phyloP scores from a whole-genome alignment of 1,140 invertebrate species.

The Drosophila takahashii region DNA sequence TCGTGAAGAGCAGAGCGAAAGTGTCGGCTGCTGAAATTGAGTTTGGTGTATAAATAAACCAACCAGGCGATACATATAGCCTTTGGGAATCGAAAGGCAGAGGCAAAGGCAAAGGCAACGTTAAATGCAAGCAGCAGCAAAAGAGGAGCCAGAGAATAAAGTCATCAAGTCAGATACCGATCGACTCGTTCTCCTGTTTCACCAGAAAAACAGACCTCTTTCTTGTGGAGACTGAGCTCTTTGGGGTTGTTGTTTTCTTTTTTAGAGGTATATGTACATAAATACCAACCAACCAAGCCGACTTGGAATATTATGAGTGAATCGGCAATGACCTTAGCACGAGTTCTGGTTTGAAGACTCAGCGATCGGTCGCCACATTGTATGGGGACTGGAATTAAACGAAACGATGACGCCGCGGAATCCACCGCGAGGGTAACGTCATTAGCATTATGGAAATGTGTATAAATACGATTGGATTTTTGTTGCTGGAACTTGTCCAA shows the following conservation, averaged over 20 bases:
- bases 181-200: slow-evolving; percentile 1
- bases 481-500: slow-evolving; percentile 53
- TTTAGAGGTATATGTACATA: not conserved
- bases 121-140: no score
- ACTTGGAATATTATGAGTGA: slow-evolving; percentile 3
- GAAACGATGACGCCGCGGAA: slow-evolving; percentile 57
- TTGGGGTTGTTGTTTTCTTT: not conserved
- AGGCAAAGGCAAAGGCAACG: no score
- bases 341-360: slow-evolving; percentile 6
- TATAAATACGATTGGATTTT: slow-evolving; percentile 18
- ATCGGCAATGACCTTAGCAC: slow-evolving; percentile 52
- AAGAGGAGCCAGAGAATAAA: slow-evolving; percentile 3
- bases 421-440: slow-evolving; percentile 23
- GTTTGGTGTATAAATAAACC: slow-evolving; percentile 14
- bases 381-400: slow-evolving; percentile 17
- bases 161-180: slow-evolving; percentile 22
- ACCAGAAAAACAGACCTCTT: slow-evolving; percentile 11
- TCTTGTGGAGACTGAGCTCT: not conserved
- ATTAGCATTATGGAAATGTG: slow-evolving; percentile 77
- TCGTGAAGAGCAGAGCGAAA: slow-evolving; percentile 15
- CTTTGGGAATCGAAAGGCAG: not conserved
- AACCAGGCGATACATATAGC: not conserved
- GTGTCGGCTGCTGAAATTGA: slow-evolving; percentile 1
- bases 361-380: not conserved
- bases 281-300: not conserved